These are phyloP conservation scores for Phenacoccus solenopsis DNA, from an alignment of 1,140 invertebrate genomes.

Conservation along the genomic window DNA sequence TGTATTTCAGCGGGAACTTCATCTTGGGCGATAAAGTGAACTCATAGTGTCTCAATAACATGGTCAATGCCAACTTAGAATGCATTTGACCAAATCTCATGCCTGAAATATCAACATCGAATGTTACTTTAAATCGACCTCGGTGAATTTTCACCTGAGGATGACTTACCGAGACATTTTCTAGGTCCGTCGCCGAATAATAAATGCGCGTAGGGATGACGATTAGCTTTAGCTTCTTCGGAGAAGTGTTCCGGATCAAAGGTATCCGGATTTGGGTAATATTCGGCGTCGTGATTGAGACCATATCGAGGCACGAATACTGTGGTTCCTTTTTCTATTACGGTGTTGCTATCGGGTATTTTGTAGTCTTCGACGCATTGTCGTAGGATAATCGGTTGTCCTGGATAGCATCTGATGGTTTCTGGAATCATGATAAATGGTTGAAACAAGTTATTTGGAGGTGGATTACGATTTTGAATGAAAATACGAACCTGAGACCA, in stretches of 20 bases:
- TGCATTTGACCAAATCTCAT: conserved; percentile 40
- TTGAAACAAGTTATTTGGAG: no score
- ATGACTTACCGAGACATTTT: conserved; percentile 36
- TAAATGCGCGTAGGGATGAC: conserved; percentile 32
- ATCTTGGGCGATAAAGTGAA: conserved; percentile 18
- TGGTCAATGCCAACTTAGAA: conserved; percentile 38
- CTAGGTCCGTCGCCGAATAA: conserved; percentile 42
- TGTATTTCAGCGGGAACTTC: conserved; percentile 19
- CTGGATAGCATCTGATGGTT: background rate
- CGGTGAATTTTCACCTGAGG: background rate
- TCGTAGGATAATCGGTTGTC: background rate
- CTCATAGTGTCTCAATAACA: conserved; percentile 36
- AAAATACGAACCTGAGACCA: conserved; percentile 38
- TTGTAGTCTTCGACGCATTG: conserved; percentile 19
- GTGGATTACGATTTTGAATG: background rate
- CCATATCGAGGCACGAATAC: conserved; percentile 37
- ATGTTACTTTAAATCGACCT: no score
- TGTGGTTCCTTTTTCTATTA: conserved; percentile 36
- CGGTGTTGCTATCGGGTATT: conserved; percentile 36
- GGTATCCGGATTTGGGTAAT: conserved; percentile 50
- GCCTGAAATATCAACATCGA: no score
- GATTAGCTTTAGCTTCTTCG: conserved; percentile 34
- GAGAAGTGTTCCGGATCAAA: conserved; percentile 63
- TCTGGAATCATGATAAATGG: background rate
- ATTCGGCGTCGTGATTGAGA: conserved; percentile 45